Conservation (phyloP, 2,888 invertebrate genomes). For the Tachystola acroxantha region DNA sequence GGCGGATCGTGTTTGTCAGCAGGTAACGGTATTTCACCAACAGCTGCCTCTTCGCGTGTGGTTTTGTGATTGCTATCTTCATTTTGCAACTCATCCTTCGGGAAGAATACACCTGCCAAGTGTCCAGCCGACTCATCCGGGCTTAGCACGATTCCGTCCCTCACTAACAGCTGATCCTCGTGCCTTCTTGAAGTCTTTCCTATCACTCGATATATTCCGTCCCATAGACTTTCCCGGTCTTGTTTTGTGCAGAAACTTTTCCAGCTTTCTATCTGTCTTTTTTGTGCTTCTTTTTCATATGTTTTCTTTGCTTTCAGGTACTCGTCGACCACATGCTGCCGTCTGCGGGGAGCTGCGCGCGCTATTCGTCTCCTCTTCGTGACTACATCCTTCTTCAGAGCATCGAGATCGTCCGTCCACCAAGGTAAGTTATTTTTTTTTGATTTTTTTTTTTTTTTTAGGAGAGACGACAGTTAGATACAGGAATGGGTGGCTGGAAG, state of each 20-base stretch:
- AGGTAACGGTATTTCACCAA: neutral
- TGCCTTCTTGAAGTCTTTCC: neutral
- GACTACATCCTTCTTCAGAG: neutral
- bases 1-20: slow-evolving; percentile 8
- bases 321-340: too few relatives aligned
- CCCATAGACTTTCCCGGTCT: too few relatives aligned
- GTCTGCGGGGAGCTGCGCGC: slow-evolving; percentile 1
- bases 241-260: slow-evolving; percentile 9
- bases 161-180: slow-evolving; percentile 5
- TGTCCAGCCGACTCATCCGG: slow-evolving; percentile 3
- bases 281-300: too few relatives aligned
- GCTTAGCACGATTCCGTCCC: neutral
- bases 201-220: too few relatives aligned
- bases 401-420: neutral
- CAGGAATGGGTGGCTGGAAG: too few relatives aligned
- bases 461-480: too few relatives aligned
- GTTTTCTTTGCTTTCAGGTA: too few relatives aligned
- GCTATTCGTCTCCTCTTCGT: too few relatives aligned
- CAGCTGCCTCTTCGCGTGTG: neutral
- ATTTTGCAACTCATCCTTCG: neutral
- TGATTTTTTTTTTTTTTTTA: neutral
- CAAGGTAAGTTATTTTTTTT: slow-evolving; percentile 2
- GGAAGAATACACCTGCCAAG: slow-evolving; percentile 7
- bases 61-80: slow-evolving; percentile 6
- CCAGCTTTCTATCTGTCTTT: too few relatives aligned